Evolutionary conservation across 2,113 vertebrate genomes (phyloP).

Genomic region (Rynchops niger): DNA sequence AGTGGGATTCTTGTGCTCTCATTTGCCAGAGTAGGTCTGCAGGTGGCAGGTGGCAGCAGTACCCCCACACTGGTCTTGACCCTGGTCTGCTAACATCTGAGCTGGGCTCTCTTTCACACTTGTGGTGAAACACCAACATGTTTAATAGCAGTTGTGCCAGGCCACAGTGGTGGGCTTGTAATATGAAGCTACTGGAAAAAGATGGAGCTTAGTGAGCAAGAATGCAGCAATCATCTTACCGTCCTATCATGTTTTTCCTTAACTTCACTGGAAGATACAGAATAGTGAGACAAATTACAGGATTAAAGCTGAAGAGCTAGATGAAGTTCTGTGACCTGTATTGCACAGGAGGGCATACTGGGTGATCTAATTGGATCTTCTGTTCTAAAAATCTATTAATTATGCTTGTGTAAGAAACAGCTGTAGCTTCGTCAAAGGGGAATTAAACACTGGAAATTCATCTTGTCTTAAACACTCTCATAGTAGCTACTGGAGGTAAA

Average conservation of each 20-base stretch:
- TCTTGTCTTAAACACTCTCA: not conserved
- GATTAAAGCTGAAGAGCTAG: not conserved
- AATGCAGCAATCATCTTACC: not conserved
- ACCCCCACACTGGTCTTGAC: fast-evolving
- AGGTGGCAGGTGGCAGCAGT: not conserved
- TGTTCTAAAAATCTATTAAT: not conserved
- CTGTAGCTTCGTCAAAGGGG: not conserved
- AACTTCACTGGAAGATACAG: not conserved
- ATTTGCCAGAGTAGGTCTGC: not conserved
- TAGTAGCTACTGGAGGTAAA: not conserved
- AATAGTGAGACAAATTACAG: not conserved
- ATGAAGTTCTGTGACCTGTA: not conserved
- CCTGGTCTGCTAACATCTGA: not conserved
- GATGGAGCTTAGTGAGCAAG: not conserved
- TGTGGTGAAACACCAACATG: fast-evolving
- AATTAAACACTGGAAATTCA: not conserved
- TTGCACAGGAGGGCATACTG: not conserved
- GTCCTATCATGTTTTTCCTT: not conserved
- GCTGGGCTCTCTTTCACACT: not conserved
- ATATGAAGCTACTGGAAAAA: not conserved
- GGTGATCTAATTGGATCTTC: not conserved
- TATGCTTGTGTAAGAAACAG: not conserved
- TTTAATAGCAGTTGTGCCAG: not conserved
- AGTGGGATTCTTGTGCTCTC: not conserved
- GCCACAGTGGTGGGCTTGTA: not conserved